A percentile compares a stretch with the other conserved stretches of the same genome.
Evolutionary conservation across 2,113 vertebrate species (phyloP).

Genomic region (Sylvietta virens): DNA sequence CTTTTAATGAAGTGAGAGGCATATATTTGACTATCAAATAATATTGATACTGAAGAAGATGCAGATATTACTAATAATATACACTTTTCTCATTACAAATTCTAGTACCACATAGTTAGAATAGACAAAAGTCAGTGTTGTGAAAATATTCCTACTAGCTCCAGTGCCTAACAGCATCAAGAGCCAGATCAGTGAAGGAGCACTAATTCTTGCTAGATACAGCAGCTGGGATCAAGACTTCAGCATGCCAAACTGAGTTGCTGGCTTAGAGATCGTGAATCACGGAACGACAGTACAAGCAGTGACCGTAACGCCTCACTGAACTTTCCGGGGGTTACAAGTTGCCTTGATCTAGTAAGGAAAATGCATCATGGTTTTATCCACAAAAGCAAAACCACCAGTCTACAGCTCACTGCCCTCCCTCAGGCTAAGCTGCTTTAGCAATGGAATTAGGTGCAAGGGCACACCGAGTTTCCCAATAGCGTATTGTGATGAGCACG

Average conservation of each 20-base stretch:
- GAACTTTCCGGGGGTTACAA: background rate
- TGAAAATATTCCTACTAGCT: background rate
- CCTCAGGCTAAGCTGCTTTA: background rate
- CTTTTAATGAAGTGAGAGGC: background rate
- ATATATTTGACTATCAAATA: background rate
- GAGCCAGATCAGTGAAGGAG: background rate
- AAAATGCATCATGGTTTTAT: background rate
- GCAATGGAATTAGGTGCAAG: background rate
- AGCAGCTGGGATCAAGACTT: background rate
- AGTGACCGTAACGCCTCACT: background rate
- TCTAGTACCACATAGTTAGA: background rate
- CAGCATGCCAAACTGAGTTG: background rate
- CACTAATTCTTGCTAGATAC: background rate
- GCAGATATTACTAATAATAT: background rate
- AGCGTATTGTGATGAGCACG: fast-evolving
- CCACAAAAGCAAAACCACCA: background rate
- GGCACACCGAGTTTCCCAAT: background rate
- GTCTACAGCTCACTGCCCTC: background rate
- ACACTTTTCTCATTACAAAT: background rate
- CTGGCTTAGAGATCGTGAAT: background rate
- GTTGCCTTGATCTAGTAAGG: background rate
- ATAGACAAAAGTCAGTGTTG: background rate
- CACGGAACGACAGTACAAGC: background rate
- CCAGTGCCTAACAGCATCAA: background rate
- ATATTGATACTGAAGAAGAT: background rate